These are phyloP conservation scores for Pterocles burchelli DNA, from an alignment of 2,113 vertebrate species.

Conservation along the genomic window DNA sequence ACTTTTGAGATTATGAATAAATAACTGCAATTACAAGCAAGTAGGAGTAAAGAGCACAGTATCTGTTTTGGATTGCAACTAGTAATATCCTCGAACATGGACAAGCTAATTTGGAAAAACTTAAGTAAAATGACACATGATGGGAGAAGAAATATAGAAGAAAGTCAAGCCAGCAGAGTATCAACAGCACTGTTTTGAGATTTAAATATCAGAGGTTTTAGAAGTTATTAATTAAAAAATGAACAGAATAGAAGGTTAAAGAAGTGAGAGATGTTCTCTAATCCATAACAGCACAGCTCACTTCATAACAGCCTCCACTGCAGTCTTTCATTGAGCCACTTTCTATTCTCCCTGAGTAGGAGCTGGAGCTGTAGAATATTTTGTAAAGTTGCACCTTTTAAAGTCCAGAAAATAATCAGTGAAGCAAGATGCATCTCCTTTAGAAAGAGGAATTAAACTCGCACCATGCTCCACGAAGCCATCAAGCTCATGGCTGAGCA, in stretches of 20 bases:
- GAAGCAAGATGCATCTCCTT: slow-evolving; percentile 36
- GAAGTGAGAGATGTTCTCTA: background rate
- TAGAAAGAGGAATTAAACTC: slow-evolving; percentile 27
- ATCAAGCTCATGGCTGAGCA: slow-evolving; percentile 35
- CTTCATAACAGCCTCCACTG: background rate
- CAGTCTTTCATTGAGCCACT: background rate
- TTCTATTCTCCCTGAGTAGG: background rate
- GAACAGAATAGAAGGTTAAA: background rate
- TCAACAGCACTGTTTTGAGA: background rate
- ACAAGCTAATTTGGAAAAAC: background rate
- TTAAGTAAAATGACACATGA: background rate
- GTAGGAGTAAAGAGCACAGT: background rate
- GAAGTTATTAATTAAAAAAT: background rate
- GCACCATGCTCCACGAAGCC: slow-evolving; percentile 6
- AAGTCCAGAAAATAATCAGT: slow-evolving; percentile 43
- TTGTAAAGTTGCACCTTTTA: slow-evolving; percentile 20
- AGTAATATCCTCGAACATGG: background rate
- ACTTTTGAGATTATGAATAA: background rate
- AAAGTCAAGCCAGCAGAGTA: background rate
- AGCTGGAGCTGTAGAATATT: background rate
- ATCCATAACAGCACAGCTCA: background rate
- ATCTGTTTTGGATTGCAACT: background rate
- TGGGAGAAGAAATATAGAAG: background rate
- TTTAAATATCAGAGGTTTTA: background rate
- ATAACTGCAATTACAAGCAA: background rate